Percentiles rank a stretch among this genome's conserved stretches.
Conservation (phyloP, 1,140 invertebrate species). For the Heliconius melpomene region DNA sequence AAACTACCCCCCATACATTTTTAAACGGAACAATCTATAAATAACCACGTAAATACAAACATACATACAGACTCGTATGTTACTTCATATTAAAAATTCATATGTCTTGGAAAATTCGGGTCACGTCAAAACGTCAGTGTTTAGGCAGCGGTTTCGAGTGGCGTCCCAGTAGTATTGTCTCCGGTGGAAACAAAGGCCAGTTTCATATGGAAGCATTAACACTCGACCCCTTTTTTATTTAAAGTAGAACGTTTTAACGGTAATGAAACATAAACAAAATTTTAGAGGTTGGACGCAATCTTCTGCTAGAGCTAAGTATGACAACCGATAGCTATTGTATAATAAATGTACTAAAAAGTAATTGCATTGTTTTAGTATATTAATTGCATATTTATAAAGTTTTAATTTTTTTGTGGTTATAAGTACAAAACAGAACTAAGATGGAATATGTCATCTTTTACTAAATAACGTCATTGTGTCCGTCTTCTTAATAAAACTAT, state of each 20-base stretch:
- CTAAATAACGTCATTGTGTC: too few relatives aligned
- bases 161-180: constrained; percentile 30
- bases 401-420: too few relatives aligned
- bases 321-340: not conserved
- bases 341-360: not conserved
- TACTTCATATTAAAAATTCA: constrained; percentile 25
- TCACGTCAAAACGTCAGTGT: constrained; percentile 29
- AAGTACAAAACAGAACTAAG: too few relatives aligned
- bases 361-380: not conserved
- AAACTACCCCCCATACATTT: not conserved
- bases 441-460: too few relatives aligned
- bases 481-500: too few relatives aligned
- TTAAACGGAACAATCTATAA: not conserved
- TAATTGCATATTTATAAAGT: too few relatives aligned
- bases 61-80: not conserved
- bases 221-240: constrained; percentile 32
- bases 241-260: constrained; percentile 32
- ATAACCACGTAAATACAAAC: not conserved
- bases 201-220: constrained; percentile 32
- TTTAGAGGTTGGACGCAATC: not conserved
- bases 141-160: constrained; percentile 34
- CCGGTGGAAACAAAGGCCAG: constrained; percentile 28
- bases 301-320: not conserved
- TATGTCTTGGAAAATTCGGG: constrained; percentile 24
- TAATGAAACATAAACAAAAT: constrained; percentile 34